Evolutionary conservation across 1,140 invertebrate genomes (phyloP), one percentile per base, ranked within the genome.

Genomic region (Bombus huntii): DNA sequence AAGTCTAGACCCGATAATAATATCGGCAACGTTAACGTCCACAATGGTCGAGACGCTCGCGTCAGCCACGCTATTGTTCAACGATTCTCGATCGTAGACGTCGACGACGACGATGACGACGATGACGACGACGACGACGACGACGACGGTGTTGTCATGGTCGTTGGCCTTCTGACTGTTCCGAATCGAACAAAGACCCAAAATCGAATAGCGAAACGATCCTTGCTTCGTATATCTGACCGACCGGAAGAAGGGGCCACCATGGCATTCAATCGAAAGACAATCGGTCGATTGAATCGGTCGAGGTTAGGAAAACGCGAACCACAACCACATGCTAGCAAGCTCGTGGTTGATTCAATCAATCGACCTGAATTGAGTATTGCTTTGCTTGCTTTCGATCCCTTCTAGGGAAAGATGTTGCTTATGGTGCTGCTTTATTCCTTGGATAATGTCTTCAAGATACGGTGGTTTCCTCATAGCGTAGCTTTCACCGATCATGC

Each of bases 201-300:
- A 76, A 85, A 86, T 90, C 87, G 83, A 91, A 89, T 89, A 71
- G 79, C 89, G 44, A 81, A 89, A 87, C 86, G 85, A 88, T 89
- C 62, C 75, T 78, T 80, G 80, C 57, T 77, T 83, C 80, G 28
- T 83, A 73, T 75, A 81, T 77, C 72, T 74, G 81, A 42, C 37
- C 68, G 66, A 78, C 53, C 68, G 81, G 81, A 87, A 87, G 85
- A 70, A 42, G 53, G 59, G 81, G 28, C 28, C 57, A 53, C 75
- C 66, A 13, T 73, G 22, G 86, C 81, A 88, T 90, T 89, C 85
- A 86, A 79, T 75, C 83, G 79, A 87, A 88, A 92, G 86, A 92
- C 85, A 91, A 92, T 92, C 76, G 87, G 9, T 39, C 25, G 76
- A 83, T 85, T 89, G 90, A 91, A 91, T 91, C 87, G 86, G 77